Base-by-base conservation (phyloP, 1,140 invertebrate genomes). In the Druon quercuslanigerum region DNA sequence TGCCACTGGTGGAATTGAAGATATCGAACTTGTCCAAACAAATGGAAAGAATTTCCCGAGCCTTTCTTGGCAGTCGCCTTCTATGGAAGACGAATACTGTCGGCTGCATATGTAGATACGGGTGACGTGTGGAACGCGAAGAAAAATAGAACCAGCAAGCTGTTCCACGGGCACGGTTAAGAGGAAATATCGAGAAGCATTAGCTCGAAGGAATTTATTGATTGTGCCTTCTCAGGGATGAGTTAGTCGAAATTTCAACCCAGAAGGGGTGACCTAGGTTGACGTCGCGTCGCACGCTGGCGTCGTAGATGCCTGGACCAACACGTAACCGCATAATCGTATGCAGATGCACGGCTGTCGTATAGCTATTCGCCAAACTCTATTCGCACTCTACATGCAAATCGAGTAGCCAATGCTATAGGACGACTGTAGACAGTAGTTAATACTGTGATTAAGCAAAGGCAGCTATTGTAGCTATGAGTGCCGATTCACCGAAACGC, bases 361-460 rank as follows among this genome's bases (percentile, higher is more conserved):
- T 81, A 79, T 80, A 82, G 75, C 82, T 80, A 79, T 84, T 79
- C 79, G 73, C 81, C 83, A 76, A 77, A 82, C 75, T 83, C 81
- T 72, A 83, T 85, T 84, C 83, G 83, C 84, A 84, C 81, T 81
- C 77, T 77, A 81, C 66, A 84, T 85, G 84, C 79, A 85, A 85
- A 85, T 85, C 73, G 79, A 54, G 70, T 75, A 79, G 71, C 78
- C 51, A 80, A 50, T 73, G 57, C 73, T 46, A 46, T 46, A 46
- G 73, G 71, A 76, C 25, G 14, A 50, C 83, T 75, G 82, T 56
- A 71, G 76, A 76, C 71, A 79, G 70, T 82, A 77, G 83, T 80
- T 82, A 82, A 74, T 77, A 71, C 70, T 80, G 80, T 79, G 80
- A 84, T 84, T 78, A 73, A 84, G 78, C 83, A 73, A 75, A 60